Base-by-base conservation (phyloP, 2,888 invertebrate species). In the Agapetus fuscipes region DNA sequence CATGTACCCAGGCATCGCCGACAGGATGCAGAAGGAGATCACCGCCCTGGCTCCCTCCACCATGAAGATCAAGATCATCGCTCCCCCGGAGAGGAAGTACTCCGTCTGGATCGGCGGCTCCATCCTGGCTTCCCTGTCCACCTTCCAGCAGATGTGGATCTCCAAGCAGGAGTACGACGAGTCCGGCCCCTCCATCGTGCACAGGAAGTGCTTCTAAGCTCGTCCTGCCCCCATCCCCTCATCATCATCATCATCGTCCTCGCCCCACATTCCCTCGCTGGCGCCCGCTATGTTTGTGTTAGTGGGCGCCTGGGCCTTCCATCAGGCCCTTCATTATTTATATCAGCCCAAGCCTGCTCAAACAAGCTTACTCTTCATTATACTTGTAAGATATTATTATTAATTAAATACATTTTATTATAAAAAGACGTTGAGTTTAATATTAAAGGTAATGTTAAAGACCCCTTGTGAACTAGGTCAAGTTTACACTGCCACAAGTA, bases 161-260 rank as follows among this genome's bases (percentile, higher is more conserved):
- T 87, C 87, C 61, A 93, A 94, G 73, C 89, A 91, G 70, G 93
- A 94, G 64, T 94, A 94, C 71, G 93, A 94, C 65, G 94, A 94
- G 71, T 90, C 90, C 54, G 93, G 94, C 59, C 93, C 93, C 56
- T 86, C 88, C 55, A 90, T 90, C 61, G 93, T 94, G 59, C 93
- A 94, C 83, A 85, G 93, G 75, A 94, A 94, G 77, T 93, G 93
- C 80, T 93, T 93, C 82, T 91, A 90, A 80, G 67, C 59, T 9
- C 24, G 5, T 20, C 20, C 9, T 20, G 78, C 78, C 25, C 20
- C 5, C 20, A 6, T 20, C 20, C 5, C 20, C 20, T 20, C 20
- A 20, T 9, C 9, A 20, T 20, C 9, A 20, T 20, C 20, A 20
- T 20, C 9, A 24, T 24, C 25, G 25, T 9, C 25, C 25, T 10